Evolutionary conservation across 2,888 invertebrate species (phyloP), one percentile per base, ranked within the genome.

Genomic region (Tenthredo distinguenda): DNA sequence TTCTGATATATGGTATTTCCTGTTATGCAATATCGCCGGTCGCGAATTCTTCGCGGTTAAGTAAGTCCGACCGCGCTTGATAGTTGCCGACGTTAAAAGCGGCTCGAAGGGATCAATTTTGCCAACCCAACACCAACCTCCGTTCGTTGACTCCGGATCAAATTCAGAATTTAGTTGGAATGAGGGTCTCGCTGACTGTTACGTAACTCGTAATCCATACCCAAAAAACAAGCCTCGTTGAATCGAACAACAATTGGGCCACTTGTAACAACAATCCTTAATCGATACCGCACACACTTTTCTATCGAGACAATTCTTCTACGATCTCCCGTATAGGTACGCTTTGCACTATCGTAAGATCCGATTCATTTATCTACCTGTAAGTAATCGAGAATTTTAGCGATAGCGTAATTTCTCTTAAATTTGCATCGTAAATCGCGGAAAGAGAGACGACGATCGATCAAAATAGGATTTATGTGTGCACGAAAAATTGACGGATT

Each of bases 131-230:
- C 62, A 81, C 81, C 81, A 62, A 62, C 6, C 81, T 81, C 81
- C 81, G 81, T 81, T 81, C 81, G 62, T 81, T 81, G 81, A 81
- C 81, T 81, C 81, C 81, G 81, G 81, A 81, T 81, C 81, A 37
- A 40, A 81, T 81, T 81, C 81, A 58, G 81, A 81, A 81, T 68
- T 81, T 50, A 40, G 62, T 50, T 81, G 62, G 81, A 81, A 81
- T 81, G 81, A 81, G 62, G 37, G 62, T 62, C 81, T 81, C 31
- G 37, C 26, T 58, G 37, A 50, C 58, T 62, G 40, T 81, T 81
- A 81, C 81, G 58, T 62, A 81, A 81, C 40, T 21, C 21, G 81
- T 81, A 81, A 81, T 81, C 81, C 5, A 81, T 58, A 81, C 81
- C 81, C 40, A 18, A 62, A 58, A 62, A 81, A 62, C 12, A 50